phyloP scores from a whole-genome alignment of 2,113 vertebrate species.

The Lethenteron reissneri region DNA sequence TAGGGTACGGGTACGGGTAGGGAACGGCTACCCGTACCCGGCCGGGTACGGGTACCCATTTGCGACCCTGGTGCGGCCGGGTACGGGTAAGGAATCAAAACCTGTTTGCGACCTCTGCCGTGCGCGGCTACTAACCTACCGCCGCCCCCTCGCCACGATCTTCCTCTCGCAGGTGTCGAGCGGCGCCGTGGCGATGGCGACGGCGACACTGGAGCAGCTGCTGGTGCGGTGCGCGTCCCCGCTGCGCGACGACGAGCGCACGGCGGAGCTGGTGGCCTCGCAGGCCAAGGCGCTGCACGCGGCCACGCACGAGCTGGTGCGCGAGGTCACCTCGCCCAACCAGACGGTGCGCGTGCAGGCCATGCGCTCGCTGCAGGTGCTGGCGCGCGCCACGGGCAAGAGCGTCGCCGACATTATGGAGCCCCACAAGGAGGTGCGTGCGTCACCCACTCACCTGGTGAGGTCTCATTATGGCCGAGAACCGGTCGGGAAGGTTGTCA shows the following conservation, averaged over 20 bases:
- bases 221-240: conserved; percentile 78
- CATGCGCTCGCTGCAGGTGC: conserved; percentile 85
- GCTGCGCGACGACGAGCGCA: conserved; percentile 78
- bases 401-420: conserved; percentile 95
- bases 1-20: too few relatives aligned
- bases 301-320: conserved; percentile 80
- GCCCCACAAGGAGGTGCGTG: conserved; percentile 78
- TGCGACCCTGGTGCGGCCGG: too few relatives aligned
- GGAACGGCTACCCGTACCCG: too few relatives aligned
- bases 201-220: conserved; percentile 84
- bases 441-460: background rate
- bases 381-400: conserved; percentile 92
- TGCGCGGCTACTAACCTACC: too few relatives aligned
- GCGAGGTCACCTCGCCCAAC: conserved; percentile 92
- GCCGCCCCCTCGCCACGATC: too few relatives aligned
- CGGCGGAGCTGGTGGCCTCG: conserved; percentile 56
- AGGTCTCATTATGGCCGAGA: too few relatives aligned
- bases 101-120: too few relatives aligned
- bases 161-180: conserved; percentile 52
- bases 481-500: too few relatives aligned
- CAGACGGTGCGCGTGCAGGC: conserved; percentile 92
- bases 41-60: too few relatives aligned
- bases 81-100: too few relatives aligned
- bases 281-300: conserved; percentile 95
- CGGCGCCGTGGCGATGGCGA: conserved; percentile 91